Evolutionary conservation across 2,888 invertebrate genomes (phyloP).

Genomic region (Folsomia manolachei): DNA sequence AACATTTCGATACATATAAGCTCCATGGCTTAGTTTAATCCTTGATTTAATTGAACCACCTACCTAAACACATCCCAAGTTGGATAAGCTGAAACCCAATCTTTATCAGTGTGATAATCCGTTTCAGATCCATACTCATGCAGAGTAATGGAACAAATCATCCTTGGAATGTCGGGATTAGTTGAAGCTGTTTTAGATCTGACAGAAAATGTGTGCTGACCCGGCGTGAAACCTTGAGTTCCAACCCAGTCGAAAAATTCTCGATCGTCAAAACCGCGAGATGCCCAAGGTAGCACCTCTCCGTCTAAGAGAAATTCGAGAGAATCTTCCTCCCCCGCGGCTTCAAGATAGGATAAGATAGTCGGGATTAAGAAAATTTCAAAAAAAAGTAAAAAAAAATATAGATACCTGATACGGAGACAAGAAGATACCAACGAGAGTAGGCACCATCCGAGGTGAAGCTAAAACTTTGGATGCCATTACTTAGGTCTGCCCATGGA

Average conservation of each 20-base stretch:
- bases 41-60: too few species aligned
- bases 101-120: conserved; percentile 19
- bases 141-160: conserved; percentile 26
- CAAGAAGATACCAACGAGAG: conserved; percentile 35
- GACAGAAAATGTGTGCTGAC: conserved; percentile 23
- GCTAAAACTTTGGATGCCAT: conserved; percentile 24
- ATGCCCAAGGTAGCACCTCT: conserved; percentile 25
- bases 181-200: conserved; percentile 22
- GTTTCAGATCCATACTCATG: conserved; percentile 27
- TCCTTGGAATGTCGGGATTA: conserved; percentile 20
- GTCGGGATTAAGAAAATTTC: too few species aligned
- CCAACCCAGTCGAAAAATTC: conserved; percentile 26
- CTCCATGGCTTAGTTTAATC: too few species aligned
- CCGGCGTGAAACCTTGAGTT: conserved; percentile 16
- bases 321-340: conserved; percentile 27
- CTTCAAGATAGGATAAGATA: too few species aligned
- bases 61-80: conserved; percentile 19
- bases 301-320: conserved; percentile 14
- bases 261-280: conserved; percentile 27
- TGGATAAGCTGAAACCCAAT: conserved; percentile 28
- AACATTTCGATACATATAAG: background rate
- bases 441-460: conserved; percentile 42
- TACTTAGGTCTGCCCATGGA: conserved; percentile 37
- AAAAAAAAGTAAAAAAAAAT: too few species aligned
- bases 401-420: conserved; percentile 39